Evolutionary conservation across 1,140 invertebrate genomes (phyloP).

Genomic region (Meloidogyne exigua): DNA sequence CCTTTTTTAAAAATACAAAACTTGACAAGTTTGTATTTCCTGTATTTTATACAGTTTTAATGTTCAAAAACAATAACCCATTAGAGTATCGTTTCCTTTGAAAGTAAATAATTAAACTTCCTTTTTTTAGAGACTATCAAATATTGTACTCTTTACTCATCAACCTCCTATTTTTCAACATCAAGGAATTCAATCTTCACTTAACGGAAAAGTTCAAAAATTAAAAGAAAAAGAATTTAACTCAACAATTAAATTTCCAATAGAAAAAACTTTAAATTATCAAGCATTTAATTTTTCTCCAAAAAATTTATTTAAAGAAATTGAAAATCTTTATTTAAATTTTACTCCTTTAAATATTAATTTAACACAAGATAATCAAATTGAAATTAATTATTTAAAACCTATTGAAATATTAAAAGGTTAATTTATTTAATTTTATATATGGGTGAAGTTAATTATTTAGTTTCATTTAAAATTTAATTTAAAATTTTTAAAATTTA

Average conservation of each 20-base stretch:
- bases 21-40: too few relatives aligned
- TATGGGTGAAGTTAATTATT: too few relatives aligned
- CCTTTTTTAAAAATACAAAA: too few relatives aligned
- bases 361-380: background rate
- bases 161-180: conserved; percentile 29
- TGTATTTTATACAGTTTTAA: too few relatives aligned
- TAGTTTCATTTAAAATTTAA: too few relatives aligned
- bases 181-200: conserved; percentile 24
- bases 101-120: background rate
- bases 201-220: conserved; percentile 27
- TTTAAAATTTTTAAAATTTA: too few relatives aligned
- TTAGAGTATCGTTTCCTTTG: too few relatives aligned
- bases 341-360: conserved; percentile 14
- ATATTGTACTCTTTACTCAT: conserved; percentile 9
- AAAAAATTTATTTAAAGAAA: background rate
- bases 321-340: conserved; percentile 8
- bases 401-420: background rate
- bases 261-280: conserved; percentile 18
- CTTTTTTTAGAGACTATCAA: background rate
- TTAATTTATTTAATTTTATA: background rate
- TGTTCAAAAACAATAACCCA: too few relatives aligned
- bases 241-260: background rate
- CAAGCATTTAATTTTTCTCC: background rate
- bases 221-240: conserved; percentile 21
- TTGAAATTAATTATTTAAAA: background rate